A percentile compares a stretch with the other conserved stretches of the same genome.
Evolutionary conservation across 2,797 vertebrate species (phyloP).

Genomic region (Masticophis lateralis): DNA sequence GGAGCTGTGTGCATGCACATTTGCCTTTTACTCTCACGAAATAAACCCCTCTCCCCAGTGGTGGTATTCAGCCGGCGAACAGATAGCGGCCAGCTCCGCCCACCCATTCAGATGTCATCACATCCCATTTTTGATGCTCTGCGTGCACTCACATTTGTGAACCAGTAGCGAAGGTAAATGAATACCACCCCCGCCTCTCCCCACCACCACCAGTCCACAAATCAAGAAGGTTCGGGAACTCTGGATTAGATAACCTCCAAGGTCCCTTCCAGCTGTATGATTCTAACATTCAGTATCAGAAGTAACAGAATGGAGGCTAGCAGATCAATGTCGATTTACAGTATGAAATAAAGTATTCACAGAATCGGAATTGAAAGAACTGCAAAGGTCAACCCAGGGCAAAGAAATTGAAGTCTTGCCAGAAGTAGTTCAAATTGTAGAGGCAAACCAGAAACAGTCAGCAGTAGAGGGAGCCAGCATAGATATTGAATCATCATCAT

Average conservation of each 20-base stretch:
- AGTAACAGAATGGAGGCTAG: neutral
- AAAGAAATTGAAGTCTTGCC: neutral
- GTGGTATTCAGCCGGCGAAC: no score
- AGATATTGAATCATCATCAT: neutral
- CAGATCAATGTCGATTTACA: neutral
- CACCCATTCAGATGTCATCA: no score
- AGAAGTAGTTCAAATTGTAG: neutral
- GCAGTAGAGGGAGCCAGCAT: neutral
- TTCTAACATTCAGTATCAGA: neutral
- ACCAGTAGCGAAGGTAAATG: no score
- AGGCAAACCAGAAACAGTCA: neutral
- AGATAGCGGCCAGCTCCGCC: no score
- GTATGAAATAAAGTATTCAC: neutral
- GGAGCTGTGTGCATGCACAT: neutral
- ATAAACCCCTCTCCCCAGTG: neutral
- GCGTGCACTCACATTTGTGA: no score
- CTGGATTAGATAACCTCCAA: neutral
- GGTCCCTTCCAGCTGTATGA: neutral
- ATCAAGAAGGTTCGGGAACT: neutral
- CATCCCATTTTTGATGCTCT: no score
- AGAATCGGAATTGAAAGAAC: neutral
- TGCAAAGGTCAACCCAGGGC: neutral
- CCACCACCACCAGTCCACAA: neutral
- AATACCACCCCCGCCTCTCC: no score
- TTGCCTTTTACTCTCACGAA: neutral